Base-by-base conservation (phyloP, 2,797 vertebrate species). In the Ciconia nigra region DNA sequence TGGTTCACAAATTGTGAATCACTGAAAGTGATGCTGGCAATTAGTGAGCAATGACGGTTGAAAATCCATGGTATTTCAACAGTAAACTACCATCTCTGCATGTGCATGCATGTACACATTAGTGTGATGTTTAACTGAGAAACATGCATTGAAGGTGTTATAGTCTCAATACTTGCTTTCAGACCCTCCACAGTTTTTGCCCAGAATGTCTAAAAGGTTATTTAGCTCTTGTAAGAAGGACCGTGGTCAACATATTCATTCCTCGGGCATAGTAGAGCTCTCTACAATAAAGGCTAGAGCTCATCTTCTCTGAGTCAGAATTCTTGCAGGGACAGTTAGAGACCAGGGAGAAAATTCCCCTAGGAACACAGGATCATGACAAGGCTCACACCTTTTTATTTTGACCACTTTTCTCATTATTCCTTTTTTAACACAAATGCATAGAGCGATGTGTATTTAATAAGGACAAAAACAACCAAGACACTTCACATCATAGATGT, bases 21-120 rank as follows among this genome's bases (percentile, higher is more conserved):
- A 22, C 35, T 63, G 54, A 29, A 90, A 67, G 24, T 25, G 24
- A 39, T 9, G 10, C 2, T 46, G 39, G 42, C 10, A 70, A 35
- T 81, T 33, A 49, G 24, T 22, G 24, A 84, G 26, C 37, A 82
- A 33, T 10, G 5, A 10, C 21, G 11, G 19, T 35, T 83, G 24
- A 37, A 72, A 63, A 76, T 5, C 28, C 11, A 1, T 1, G 11
- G 12, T 59, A 18, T n/a, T 62, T 37, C 47, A 47, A 7, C 7
- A 44, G 13, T 6, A 19, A 24, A 4, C 15, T 51, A 5, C 13
- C 21, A 15, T 26, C 55, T 62, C 72, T 28, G 7, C 24, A 8
- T 0, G 0, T 33, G 10, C 24, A 9, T 3, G 21, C 21, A 28
- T 2, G 3, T 4, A 35, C 6, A 25, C 16, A 2, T 29, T 11